Base-by-base conservation (phyloP, 2,888 invertebrate species). In the Monoplex corrugatus region DNA sequence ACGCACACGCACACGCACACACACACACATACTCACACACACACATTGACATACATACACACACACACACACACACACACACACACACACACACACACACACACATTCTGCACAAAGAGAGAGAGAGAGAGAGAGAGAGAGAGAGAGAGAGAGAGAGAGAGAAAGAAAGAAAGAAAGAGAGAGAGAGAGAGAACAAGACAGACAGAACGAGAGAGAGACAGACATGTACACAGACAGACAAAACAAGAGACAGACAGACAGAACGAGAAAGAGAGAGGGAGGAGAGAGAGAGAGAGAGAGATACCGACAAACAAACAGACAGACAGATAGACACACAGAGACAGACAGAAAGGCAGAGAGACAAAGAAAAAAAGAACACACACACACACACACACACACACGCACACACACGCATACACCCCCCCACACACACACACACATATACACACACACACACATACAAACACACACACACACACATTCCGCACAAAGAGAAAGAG, bases 21-120 rank as follows among this genome's bases (percentile, higher is more conserved):
- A 35, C 38, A n/a, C 38, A 43, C 82, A 82, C 50, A 50, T 16
- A 50, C 50, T 13, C 50, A 50, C 50, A 50, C 50, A 50, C 50
- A 50, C 50, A 50, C 38, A n/a, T n/a, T n/a, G n/a, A n/a, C n/a
- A n/a, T n/a, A n/a, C n/a, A n/a, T 63, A 6, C 45, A 89, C 78
- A 75, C n/a, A 63, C 75, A 87, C 38, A 87, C 78, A 80, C 43
- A 89, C 86, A 87, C n/a, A 88, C 82, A 89, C 5, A 86, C 68
- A 86, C 35, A 89, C 72, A 89, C 75, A 88, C 72, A 87, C 45
- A 89, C 78, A 89, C 88, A 87, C 78, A 90, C 78, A 89, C 87
- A 88, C 75, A 16, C 16, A 57, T 10, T 57, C 57, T 10, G 57
- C 16, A 57, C 28, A 57, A 57, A 2, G 57, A 57, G 57, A 28